phyloP scores from a whole-genome alignment of 2,888 invertebrate species.

The Galeopsomyia nigrocyanea region DNA sequence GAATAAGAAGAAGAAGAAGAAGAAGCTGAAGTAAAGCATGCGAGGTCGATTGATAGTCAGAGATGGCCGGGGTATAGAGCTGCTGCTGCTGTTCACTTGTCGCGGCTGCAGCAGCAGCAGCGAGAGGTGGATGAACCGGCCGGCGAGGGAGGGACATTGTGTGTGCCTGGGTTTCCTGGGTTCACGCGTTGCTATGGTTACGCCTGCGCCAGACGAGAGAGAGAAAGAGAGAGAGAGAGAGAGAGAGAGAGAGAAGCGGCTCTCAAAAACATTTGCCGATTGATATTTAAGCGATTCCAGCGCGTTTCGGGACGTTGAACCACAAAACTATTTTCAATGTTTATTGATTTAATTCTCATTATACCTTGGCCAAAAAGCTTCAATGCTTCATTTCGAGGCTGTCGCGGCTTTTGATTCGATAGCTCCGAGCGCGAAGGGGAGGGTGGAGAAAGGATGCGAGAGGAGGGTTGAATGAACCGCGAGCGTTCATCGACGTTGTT shows the following conservation, averaged over 20 bases:
- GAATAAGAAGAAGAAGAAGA: too few relatives aligned
- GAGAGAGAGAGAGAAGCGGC: not conserved
- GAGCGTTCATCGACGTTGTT: too few relatives aligned
- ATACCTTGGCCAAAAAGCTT: slow-evolving; percentile 34
- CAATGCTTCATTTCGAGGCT: slow-evolving; percentile 19
- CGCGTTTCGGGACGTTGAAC: too few relatives aligned
- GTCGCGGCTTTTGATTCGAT: not conserved
- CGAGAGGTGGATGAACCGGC: slow-evolving; percentile 60
- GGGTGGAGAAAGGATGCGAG: too few relatives aligned
- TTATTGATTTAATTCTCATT: too few relatives aligned
- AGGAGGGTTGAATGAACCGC: too few relatives aligned
- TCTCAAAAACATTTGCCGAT: slow-evolving; percentile 34
- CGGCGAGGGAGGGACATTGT: slow-evolving; percentile 43
- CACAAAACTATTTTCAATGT: too few relatives aligned
- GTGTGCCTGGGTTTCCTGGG: slow-evolving; percentile 67
- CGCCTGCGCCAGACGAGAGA: slow-evolving; percentile 42
- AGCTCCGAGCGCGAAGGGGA: too few relatives aligned
- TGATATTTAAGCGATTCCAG: slow-evolving; percentile 43
- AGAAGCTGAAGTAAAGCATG: not conserved
- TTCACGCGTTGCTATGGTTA: slow-evolving; percentile 64
- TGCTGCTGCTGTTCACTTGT: not conserved
- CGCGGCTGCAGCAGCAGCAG: slow-evolving; percentile 17
- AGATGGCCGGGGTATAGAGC: too few relatives aligned
- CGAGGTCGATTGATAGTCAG: slow-evolving; percentile 34
- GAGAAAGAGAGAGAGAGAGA: slow-evolving; percentile 12